A percentile compares a stretch with the other conserved stretches of the same genome.
Evolutionary conservation across 2,113 vertebrate species (phyloP).

Genomic region (Callopanchax toddi): DNA sequence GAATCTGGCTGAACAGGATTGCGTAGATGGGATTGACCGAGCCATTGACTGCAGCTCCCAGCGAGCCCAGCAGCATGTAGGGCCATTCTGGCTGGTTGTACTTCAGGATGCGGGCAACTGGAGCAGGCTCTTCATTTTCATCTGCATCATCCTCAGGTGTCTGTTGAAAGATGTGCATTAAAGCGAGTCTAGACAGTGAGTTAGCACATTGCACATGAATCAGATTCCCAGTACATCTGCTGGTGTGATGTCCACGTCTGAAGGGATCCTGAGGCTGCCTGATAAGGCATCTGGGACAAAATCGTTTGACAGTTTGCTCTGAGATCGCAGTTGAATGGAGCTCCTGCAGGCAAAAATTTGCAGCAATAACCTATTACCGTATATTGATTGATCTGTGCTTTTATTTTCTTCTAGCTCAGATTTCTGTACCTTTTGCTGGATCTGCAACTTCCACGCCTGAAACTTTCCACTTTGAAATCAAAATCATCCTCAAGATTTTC

Average conservation of each 20-base stretch:
- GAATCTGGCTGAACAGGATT: conserved; percentile 80
- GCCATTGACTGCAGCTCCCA: conserved; percentile 79
- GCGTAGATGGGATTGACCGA: conserved; percentile 77
- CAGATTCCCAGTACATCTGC: conserved; percentile 43
- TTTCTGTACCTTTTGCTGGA: conserved; percentile 68
- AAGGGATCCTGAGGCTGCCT: conserved; percentile 41
- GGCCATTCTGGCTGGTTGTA: conserved; percentile 82
- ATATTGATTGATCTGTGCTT: background rate
- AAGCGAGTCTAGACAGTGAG: background rate
- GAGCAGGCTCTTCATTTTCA: conserved; percentile 54
- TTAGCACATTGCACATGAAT: background rate
- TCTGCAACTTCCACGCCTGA: conserved; percentile 57
- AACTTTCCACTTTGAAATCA: conserved; percentile 38
- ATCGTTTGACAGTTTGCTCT: conserved; percentile 58
- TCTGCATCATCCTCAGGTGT: conserved; percentile 31
- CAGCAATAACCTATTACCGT: background rate
- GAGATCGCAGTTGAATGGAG: conserved; percentile 69
- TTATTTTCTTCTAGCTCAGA: background rate
- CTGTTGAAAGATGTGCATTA: conserved; percentile 36
- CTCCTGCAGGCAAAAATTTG: conserved; percentile 45
- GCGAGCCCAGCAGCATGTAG: conserved; percentile 80
- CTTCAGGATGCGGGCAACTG: conserved; percentile 78
- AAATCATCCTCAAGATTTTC: conserved; percentile 39
- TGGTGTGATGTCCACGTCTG: background rate
- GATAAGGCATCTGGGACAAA: conserved; percentile 49